Evolutionary conservation across 1,140 invertebrate species (phyloP), one percentile per base, ranked within the genome.

Genomic region (Drosophila asahinai): DNA sequence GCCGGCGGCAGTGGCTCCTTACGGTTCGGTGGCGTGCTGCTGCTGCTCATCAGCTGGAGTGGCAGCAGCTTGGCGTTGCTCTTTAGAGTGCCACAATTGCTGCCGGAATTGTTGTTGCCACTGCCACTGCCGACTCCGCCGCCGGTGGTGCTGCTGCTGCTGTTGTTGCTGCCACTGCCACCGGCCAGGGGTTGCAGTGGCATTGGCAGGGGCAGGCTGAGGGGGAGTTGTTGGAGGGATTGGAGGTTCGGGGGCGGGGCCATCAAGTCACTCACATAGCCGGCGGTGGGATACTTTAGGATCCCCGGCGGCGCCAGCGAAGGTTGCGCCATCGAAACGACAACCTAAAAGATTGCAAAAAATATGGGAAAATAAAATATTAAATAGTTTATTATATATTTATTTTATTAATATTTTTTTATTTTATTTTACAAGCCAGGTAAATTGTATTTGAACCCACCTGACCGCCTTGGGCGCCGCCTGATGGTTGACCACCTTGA

Each of bases 11-110:
- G 45, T 15, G 70, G 59, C 27, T 86, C 74, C 47, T 86, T 78
- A 43, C 64, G 78, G 49, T 67, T 48, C 19, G 77, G 25, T 8
- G 74, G 54, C 19, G 78, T 54, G 40, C 12, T 8, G 33, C 52
- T 40, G 36, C 19, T 57, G 74, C 36, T 66, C 51, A 90, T 68
- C 66, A 89, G 57, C 25, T 92, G 90, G 1, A 79, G 62, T 8
- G 83, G 83, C 68, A 90, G 19, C 59, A 90, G 45, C 25, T 90
- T 90, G 5, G 86, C 86, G 25, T 90, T 90, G 42, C 86, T 90
- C 47, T 90, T 90, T 9, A 90, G 63, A 11, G 86, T 90, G 55
- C 81, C 86, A 47, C 86, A 90, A 9, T 81, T 81, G 73, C 65
- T 51, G 25, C 38, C 38, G 60, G 42, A 36, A 22, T 30, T 40